A percentile compares a stretch with the other conserved stretches of the same genome.
Evolutionary conservation across 1,140 invertebrate species (phyloP).

Genomic region (honey bee (Apis mellifera)): DNA sequence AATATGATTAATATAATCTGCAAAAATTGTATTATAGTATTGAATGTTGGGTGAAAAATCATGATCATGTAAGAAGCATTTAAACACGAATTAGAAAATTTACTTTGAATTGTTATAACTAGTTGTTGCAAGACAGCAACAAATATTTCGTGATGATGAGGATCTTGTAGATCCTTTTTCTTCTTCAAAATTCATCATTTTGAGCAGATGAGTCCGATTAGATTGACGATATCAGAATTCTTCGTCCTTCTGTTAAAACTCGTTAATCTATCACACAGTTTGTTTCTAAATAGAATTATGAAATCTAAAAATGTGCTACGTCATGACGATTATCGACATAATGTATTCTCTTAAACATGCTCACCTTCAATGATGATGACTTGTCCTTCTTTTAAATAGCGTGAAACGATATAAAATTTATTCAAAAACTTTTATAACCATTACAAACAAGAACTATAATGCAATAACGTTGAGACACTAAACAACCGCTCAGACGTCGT

Average conservation of each 20-base stretch:
- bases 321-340: conserved; percentile 22
- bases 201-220: conserved; percentile 35
- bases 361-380: conserved; percentile 10
- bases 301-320: conserved; percentile 44
- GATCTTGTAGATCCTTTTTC: conserved; percentile 39
- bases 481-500: neutral
- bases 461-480: neutral
- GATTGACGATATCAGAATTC: conserved; percentile 36
- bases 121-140: conserved; percentile 46
- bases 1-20: conserved; percentile 5
- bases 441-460: neutral
- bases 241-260: conserved; percentile 46
- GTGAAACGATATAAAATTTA: neutral
- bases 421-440: neutral
- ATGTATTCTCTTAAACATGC: neutral
- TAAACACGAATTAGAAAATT: conserved; percentile 44
- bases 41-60: conserved; percentile 20
- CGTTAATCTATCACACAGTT: conserved; percentile 32
- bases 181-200: conserved; percentile 41
- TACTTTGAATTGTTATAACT: conserved; percentile 50
- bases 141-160: conserved; percentile 46
- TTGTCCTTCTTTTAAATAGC: neutral
- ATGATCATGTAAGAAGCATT: conserved; percentile 29
- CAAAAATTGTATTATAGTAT: neutral
- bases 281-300: conserved; percentile 35